A percentile compares a stretch with the other conserved stretches of the same genome.
These are phyloP conservation scores for Laticauda colubrina DNA, from an alignment of 2,113 vertebrate species.

Conservation along the genomic window DNA sequence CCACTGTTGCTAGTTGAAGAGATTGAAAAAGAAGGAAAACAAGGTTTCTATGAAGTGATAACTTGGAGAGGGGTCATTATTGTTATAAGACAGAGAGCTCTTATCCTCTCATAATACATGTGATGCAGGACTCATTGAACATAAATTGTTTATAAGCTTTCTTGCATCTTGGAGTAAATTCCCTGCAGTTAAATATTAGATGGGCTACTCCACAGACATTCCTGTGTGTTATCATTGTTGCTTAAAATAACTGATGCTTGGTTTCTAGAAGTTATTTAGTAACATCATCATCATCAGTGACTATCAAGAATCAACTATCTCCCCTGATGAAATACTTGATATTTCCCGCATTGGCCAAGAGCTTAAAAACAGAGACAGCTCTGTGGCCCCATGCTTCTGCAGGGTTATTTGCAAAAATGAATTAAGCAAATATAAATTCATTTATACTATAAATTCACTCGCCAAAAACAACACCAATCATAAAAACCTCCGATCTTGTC, in stretches of 20 bases:
- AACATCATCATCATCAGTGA: too few relatives aligned
- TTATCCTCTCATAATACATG: accelerated
- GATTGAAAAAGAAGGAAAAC: not conserved
- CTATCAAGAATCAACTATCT: too few relatives aligned
- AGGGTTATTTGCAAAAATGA: too few relatives aligned
- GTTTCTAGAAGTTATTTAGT: accelerated
- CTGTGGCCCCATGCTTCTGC: too few relatives aligned
- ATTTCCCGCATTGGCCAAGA: too few relatives aligned
- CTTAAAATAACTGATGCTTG: not conserved
- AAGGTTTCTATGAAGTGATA: not conserved
- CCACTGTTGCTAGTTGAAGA: accelerated
- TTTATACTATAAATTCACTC: too few relatives aligned
- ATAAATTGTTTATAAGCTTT: not conserved
- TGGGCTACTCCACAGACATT: accelerated
- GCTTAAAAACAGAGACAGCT: too few relatives aligned
- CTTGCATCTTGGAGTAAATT: accelerated
- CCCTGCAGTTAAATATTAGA: accelerated
- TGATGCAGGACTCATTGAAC: not conserved
- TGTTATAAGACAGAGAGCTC: not conserved
- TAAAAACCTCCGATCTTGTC: too few relatives aligned
- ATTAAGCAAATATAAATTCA: too few relatives aligned
- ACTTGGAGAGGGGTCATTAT: not conserved
- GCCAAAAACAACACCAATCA: too few relatives aligned
- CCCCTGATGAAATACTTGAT: too few relatives aligned
- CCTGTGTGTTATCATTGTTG: not conserved